Evolutionary conservation across 2,113 vertebrate genomes (phyloP), one percentile per base, ranked within the genome.

Genomic region (Apeltes quadracus): DNA sequence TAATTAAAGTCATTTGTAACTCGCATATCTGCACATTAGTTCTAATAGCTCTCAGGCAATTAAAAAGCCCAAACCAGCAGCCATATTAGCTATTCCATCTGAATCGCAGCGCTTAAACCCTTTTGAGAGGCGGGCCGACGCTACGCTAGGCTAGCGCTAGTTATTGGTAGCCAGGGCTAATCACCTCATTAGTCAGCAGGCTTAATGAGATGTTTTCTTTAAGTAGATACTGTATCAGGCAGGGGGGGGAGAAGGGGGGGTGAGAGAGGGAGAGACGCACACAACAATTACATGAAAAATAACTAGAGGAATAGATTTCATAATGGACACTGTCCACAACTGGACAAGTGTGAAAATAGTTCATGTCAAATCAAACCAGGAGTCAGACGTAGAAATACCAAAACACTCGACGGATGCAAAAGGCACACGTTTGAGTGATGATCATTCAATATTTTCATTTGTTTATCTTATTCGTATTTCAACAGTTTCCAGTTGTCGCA

Each of bases 1-100:
- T 92, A 90, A 90, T 91, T 91, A 88, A 92, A 90, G 88, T 86
- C 55, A 87, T 90, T 89, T 90, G 88, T 89, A 85, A 78, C 87
- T 88, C 88, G 87, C 84, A 83, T 90, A 84, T 89, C 85, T 89
- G 71, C 86, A 85, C 86, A 89, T 89, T 88, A 86, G 80, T 78
- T 54, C 75, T 89, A 91, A 89, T 84, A 76, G 88, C 86, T 83
- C 59, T 75, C 75, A 79, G 84, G 87, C 85, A 88, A 91, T 90
- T 92, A 90, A 82, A n/a, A 81, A 82, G 82, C 81, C 63, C 23
- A 36, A 59, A 80, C 84, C 84, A 78, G 14, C 74, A 80, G 76
- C 79, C 75, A 57, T 57, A 87, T 87, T 81, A 89, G 74, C 78
- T 61, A 38, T 82, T 87, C 75, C 62, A 44, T 88, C 69, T 86